Conservation (phyloP, 2,797 vertebrate species). For the Cyclura pinguis region DNA sequence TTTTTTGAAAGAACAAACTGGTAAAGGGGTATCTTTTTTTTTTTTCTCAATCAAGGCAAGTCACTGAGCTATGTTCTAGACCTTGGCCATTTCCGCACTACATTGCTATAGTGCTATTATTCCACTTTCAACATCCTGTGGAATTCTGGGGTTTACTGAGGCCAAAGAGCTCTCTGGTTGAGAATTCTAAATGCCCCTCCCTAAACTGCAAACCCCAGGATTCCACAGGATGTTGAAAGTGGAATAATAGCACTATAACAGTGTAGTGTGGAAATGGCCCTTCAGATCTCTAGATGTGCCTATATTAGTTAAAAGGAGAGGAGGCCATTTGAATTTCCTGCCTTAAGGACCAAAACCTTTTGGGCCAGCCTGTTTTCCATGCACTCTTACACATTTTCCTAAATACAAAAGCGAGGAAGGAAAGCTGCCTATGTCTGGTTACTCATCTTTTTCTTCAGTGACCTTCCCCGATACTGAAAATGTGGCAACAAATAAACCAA, state of each 20-base stretch:
- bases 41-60: background rate
- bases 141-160: too few species aligned
- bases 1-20: background rate
- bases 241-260: too few species aligned
- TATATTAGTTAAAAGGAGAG: background rate
- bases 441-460: background rate
- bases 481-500: background rate
- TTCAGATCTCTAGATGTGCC: background rate
- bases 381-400: background rate
- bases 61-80: background rate
- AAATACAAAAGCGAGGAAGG: background rate
- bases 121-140: too few species aligned
- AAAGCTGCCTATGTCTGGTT: background rate
- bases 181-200: too few species aligned
- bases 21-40: background rate
- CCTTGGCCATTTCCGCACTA: too few species aligned
- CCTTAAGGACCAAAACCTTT: background rate
- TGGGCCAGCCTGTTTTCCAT: background rate
- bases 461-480: conserved; percentile 41
- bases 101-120: too few species aligned
- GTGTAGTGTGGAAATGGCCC: too few species aligned
- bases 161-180: too few species aligned
- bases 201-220: too few species aligned
- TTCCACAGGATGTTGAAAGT: too few species aligned
- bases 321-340: background rate